Conservation (phyloP, 2,113 vertebrate genomes). For the Pomatostomus ruficeps region DNA sequence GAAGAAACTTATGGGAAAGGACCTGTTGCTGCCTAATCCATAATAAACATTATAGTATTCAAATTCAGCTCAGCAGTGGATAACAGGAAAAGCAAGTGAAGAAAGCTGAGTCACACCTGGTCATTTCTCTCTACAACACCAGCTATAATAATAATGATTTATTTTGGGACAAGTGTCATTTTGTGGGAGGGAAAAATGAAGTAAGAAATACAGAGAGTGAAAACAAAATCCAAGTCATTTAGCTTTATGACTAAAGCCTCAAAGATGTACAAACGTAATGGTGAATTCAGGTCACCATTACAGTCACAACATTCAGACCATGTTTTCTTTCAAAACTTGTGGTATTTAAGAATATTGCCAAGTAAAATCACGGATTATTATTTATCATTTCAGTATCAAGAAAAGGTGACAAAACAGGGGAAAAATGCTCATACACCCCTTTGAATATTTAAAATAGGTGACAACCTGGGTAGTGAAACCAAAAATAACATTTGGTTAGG, state of each 20-base stretch:
- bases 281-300: constrained; percentile 29
- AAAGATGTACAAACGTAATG: background rate
- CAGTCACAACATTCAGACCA: constrained; percentile 15
- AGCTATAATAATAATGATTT: constrained; percentile 6
- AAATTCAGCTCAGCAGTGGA: background rate
- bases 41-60: background rate
- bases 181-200: constrained; percentile 10
- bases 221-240: constrained; percentile 29
- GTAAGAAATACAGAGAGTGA: background rate
- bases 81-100: constrained; percentile 5
- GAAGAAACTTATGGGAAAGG: background rate
- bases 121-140: background rate
- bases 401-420: background rate
- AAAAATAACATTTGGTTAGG: background rate
- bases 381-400: constrained; percentile 17
- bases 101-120: constrained; percentile 17
- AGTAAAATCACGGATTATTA: constrained; percentile 12
- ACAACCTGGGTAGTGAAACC: background rate
- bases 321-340: constrained; percentile 50
- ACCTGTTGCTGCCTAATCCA: background rate
- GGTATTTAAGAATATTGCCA: background rate
- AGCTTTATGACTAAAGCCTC: constrained; percentile 8
- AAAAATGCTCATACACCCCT: background rate
- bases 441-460: background rate
- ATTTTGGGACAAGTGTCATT: constrained; percentile 36